A percentile compares a stretch with the other conserved stretches of the same genome.
Conservation (phyloP, 2,888 invertebrate genomes). For the Macropis europaea region DNA sequence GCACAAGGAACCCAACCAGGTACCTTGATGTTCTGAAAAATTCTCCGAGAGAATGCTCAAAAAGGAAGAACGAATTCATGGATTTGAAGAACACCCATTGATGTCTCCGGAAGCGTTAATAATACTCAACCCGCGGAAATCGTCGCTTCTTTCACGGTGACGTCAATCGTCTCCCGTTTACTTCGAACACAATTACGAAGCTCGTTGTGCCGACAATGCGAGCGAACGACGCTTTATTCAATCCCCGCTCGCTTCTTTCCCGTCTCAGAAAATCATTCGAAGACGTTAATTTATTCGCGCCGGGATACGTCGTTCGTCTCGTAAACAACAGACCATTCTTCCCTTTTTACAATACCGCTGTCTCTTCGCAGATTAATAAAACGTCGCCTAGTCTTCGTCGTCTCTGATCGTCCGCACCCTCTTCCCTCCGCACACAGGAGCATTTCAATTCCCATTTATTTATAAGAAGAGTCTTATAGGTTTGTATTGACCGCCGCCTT, state of each 20-base stretch:
- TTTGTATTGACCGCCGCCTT: too few relatives aligned
- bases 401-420: too few relatives aligned
- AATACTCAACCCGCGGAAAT: too few relatives aligned
- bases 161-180: constrained; percentile 3
- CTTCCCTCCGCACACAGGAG: too few relatives aligned
- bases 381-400: constrained; percentile 35
- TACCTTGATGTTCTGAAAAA: too few relatives aligned
- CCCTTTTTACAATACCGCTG: not conserved
- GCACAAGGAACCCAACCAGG: too few relatives aligned
- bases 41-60: too few relatives aligned
- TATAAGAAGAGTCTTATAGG: too few relatives aligned
- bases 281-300: constrained; percentile 38
- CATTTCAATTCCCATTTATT: too few relatives aligned
- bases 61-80: too few relatives aligned
- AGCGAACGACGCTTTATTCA: not conserved
- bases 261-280: constrained; percentile 10
- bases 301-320: constrained; percentile 3
- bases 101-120: too few relatives aligned
- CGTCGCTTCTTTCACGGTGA: not conserved
- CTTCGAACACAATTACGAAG: constrained; percentile 15
- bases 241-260: not conserved
- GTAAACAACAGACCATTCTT: constrained; percentile 38
- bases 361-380: constrained; percentile 23
- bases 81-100: too few relatives aligned
- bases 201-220: not conserved